Evolutionary conservation across 2,113 vertebrate genomes (phyloP), one percentile per base, ranked within the genome.

Genomic region (Bostrychus sinensis): DNA sequence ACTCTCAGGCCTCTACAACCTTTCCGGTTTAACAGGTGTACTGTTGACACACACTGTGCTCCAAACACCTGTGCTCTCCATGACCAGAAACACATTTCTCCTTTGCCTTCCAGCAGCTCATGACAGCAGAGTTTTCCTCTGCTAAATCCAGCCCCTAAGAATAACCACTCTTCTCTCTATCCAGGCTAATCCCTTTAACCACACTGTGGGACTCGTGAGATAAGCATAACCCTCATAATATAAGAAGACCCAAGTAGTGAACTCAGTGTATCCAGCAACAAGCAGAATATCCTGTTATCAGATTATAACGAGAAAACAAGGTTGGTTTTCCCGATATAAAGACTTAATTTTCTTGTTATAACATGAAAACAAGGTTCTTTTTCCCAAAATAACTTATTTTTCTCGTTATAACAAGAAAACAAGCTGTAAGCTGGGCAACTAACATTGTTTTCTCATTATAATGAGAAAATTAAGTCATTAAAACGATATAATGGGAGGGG

Each of bases 171-270:
- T 51, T 67, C 26, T 23, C 70, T 70, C 57, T 48, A 83, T 86
- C 72, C 76, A 53, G 81, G 76, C 77, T 86, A 85, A 86, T 86
- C 88, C 73, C 45, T 59, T 80, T 82, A 54, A 61, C 65, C 68
- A 61, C 75, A 62, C 56, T 64, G 66, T 1, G 56, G 71, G 58
- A 73, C 62, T 54, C 17, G 16, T 9, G 43, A 75, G 82, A 60
- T 65, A 59, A 70, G 62, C 66, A 69, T 63, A 72, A 69, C 73
- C 63, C 72, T 55, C 66, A 70, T 37, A 66, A 76, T 45, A 36
- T 42, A 54, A 12, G 19, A 42, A 56, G 65, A 75, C 13, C 50
- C 23, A 34, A 66, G 17, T 17, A 36, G 58, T 63, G 46, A 73
- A 45, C 64, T 68, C 43, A 37, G 36, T 9, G 28, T 11, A 48